Evolutionary conservation across 1,140 invertebrate genomes (phyloP).

Genomic region (Atopsyche davidsoni): DNA sequence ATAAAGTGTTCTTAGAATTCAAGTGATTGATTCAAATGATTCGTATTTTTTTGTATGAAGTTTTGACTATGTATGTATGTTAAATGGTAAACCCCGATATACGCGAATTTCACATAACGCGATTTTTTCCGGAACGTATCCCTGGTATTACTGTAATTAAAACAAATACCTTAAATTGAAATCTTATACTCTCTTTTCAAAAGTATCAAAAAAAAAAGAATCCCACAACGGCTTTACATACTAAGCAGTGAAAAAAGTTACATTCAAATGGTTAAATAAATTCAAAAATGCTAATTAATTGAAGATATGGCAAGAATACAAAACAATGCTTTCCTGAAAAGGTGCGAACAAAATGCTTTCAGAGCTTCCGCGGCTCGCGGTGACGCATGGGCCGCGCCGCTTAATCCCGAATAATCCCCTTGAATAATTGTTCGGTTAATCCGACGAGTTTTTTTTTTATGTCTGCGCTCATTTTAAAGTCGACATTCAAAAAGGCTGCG

Average conservation of each 20-base stretch:
- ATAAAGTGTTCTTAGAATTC: too few relatives aligned
- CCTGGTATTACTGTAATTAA: too few relatives aligned
- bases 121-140: too few relatives aligned
- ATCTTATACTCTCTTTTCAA: too few relatives aligned
- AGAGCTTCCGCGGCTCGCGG: background rate
- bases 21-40: too few relatives aligned
- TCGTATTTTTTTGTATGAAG: too few relatives aligned
- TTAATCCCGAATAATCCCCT: slow-evolving; percentile 12
- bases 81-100: too few relatives aligned
- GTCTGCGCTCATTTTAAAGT: slow-evolving; percentile 3
- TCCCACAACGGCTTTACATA: too few relatives aligned
- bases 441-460: background rate
- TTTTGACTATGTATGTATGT: too few relatives aligned
- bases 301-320: background rate
- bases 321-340: background rate
- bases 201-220: too few relatives aligned
- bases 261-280: background rate
- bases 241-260: background rate
- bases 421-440: slow-evolving; percentile 15
- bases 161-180: too few relatives aligned
- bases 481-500: background rate
- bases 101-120: too few relatives aligned
- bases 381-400: background rate
- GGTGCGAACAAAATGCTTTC: background rate
- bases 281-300: background rate